These are phyloP conservation scores for Apteryx mantelli DNA, from an alignment of 2,113 vertebrate genomes.

Conservation along the genomic window DNA sequence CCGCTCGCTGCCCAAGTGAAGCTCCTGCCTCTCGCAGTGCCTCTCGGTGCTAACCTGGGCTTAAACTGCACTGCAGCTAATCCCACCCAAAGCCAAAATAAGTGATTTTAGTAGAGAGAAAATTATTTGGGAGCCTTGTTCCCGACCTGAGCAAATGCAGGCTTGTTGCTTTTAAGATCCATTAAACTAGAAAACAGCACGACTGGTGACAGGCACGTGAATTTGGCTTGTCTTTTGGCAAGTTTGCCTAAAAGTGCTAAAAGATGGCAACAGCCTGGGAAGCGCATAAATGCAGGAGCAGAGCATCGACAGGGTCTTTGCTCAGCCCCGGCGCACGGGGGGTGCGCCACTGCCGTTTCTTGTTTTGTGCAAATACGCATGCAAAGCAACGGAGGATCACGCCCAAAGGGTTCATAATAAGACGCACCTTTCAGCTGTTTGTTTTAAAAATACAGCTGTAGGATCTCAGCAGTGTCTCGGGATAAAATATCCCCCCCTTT, in stretches of 20 bases:
- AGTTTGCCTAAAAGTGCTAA: not conserved
- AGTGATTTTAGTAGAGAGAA: not conserved
- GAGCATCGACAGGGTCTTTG: not conserved
- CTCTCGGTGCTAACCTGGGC: not conserved
- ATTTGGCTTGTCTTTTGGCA: not conserved
- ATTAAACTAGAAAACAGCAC: not conserved
- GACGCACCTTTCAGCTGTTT: slow-evolving; percentile 52
- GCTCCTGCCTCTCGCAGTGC: not conserved
- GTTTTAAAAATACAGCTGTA: slow-evolving; percentile 60
- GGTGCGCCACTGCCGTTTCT: not conserved
- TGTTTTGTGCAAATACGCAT: slow-evolving; percentile 44
- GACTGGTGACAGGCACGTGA: not conserved
- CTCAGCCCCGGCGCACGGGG: not conserved
- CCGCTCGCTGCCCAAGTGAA: not conserved
- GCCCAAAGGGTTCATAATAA: not conserved
- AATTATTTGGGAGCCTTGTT: not conserved
- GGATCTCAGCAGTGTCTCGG: not conserved
- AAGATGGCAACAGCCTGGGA: not conserved
- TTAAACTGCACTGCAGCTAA: not conserved
- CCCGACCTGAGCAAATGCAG: not conserved
- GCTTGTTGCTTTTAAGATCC: not conserved
- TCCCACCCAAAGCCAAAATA: not conserved
- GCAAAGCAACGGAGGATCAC: not conserved
- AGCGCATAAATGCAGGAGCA: not conserved
- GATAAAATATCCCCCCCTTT: slow-evolving; percentile 44